A percentile compares a stretch with the other conserved stretches of the same genome.
Evolutionary conservation across 1,140 invertebrate genomes (phyloP).

Genomic region (Halictus rubicundus): DNA sequence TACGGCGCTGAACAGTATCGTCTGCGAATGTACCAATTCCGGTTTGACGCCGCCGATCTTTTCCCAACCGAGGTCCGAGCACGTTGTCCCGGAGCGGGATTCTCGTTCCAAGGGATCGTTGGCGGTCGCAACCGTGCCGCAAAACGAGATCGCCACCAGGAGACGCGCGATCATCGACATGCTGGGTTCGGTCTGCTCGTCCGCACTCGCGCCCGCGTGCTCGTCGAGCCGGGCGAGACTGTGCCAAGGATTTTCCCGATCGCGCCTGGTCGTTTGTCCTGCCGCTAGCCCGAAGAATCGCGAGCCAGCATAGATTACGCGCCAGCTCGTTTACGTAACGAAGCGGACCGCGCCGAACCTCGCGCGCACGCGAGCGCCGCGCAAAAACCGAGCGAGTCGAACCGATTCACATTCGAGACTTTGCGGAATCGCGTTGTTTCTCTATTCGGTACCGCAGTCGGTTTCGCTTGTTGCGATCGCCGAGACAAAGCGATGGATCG

Average conservation of each 20-base stretch:
- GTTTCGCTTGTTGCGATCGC: no score
- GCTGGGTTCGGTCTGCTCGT: background rate
- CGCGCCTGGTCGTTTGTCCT: background rate
- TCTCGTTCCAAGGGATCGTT: slow-evolving; percentile 11
- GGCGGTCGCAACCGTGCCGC: background rate
- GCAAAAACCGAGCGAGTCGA: no score
- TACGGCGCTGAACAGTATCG: slow-evolving; percentile 60
- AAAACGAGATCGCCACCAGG: slow-evolving; percentile 22
- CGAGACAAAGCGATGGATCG: no score
- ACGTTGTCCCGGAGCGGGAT: slow-evolving; percentile 7
- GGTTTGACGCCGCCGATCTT: slow-evolving; percentile 72
- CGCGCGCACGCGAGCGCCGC: no score
- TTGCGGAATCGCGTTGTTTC: no score
- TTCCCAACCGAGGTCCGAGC: slow-evolving; percentile 69
- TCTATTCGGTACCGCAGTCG: no score
- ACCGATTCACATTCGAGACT: no score
- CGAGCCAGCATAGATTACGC: background rate
- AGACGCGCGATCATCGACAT: slow-evolving; percentile 16
- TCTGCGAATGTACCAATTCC: slow-evolving; percentile 55
- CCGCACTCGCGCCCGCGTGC: background rate
- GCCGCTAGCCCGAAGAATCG: background rate
- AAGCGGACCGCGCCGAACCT: background rate
- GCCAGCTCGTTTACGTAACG: background rate
- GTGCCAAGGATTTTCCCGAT: slow-evolving; percentile 34
- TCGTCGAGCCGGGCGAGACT: slow-evolving; percentile 1